phyloP scores from a whole-genome alignment of 2,888 invertebrate genomes.

The Temnothorax ravouxi region DNA sequence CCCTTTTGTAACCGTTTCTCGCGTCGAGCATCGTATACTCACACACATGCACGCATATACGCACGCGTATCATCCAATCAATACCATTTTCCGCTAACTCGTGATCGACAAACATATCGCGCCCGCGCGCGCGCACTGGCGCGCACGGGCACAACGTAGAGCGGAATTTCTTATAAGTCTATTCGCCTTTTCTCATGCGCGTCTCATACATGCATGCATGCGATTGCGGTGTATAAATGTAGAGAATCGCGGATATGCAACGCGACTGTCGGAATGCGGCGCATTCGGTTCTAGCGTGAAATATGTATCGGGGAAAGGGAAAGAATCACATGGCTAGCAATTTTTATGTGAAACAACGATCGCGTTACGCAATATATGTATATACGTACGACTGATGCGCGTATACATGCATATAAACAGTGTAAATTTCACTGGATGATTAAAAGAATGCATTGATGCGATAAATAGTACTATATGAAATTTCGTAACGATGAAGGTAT shows the following conservation, averaged over 20 bases:
- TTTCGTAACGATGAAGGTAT: background rate
- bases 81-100: background rate
- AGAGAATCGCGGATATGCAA: constrained; percentile 37
- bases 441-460: background rate
- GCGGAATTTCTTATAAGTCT: constrained; percentile 54
- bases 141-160: background rate
- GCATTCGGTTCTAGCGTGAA: constrained; percentile 30
- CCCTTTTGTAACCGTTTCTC: constrained; percentile 18
- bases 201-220: constrained; percentile 30
- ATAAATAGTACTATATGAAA: background rate
- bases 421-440: background rate
- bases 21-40: background rate
- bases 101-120: constrained; percentile 45
- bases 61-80: background rate
- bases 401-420: background rate
- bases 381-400: background rate
- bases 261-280: constrained; percentile 7
- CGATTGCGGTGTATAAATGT: constrained; percentile 28
- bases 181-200: constrained; percentile 31
- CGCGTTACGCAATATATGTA: background rate
- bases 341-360: constrained; percentile 40
- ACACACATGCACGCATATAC: background rate
- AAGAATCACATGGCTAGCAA: background rate
- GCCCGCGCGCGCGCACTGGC: constrained; percentile 1
- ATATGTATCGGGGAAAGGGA: constrained; percentile 12